A percentile compares a stretch with the other conserved stretches of the same genome.
phyloP scores from a whole-genome alignment of 2,888 invertebrate species.

The Taphrorychus bicolor region DNA sequence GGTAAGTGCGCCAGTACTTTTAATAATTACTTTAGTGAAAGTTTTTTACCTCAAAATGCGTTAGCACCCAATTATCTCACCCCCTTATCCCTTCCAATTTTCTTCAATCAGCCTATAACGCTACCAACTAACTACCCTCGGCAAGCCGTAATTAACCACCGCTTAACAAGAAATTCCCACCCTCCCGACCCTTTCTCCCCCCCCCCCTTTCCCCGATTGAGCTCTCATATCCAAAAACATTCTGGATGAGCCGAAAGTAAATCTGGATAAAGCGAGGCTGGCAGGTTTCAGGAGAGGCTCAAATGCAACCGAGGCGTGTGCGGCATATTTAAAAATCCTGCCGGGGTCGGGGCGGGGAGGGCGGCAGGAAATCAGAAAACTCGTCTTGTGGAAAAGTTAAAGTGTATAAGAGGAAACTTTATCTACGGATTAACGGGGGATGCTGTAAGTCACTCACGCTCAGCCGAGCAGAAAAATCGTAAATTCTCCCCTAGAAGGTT shows the following conservation, averaged over 20 bases:
- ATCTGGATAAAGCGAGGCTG: neutral
- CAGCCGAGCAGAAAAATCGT: conserved; percentile 34
- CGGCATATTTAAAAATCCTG: neutral
- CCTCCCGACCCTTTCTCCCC: neutral
- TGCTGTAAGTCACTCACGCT: conserved; percentile 39
- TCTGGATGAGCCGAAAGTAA: neutral
- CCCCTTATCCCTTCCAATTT: neutral
- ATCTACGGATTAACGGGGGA: conserved; percentile 35
- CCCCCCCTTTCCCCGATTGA: neutral
- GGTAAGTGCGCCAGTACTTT: no score
- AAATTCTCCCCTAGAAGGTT: conserved; percentile 31
- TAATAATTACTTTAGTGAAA: no score
- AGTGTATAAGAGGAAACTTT: conserved; percentile 38
- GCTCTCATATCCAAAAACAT: neutral
- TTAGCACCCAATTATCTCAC: neutral
- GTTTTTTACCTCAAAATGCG: neutral
- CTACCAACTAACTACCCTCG: neutral
- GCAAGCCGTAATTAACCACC: neutral
- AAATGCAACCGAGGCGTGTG: neutral
- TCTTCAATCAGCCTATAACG: neutral
- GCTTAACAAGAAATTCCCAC: neutral
- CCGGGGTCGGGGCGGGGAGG: neutral
- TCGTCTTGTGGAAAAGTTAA: conserved; percentile 23
- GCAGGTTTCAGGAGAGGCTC: neutral
- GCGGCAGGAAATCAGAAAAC: conserved; percentile 1